Evolutionary conservation across 2,797 vertebrate genomes (phyloP), one percentile per base, ranked within the genome.

Genomic region (Sebastes glaucus): DNA sequence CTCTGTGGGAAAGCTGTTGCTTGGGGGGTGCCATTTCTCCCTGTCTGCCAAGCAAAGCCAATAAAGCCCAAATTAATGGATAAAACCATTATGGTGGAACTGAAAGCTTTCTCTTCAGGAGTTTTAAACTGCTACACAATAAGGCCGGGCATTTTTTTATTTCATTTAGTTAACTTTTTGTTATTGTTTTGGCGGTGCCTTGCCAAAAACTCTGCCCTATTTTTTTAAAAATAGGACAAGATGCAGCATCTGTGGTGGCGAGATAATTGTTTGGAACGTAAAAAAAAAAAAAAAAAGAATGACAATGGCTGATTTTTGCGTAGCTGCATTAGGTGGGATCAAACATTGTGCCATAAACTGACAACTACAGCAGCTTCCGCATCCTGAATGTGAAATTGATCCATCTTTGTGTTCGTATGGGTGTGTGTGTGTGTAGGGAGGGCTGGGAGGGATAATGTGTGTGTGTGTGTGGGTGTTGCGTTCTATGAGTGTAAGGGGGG

Each of bases 51-150:
- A 84, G 86, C 88, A 88, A 92, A 91, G 86, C 87, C 86, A 93
- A 90, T 89, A 84, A 87, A 88, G 84, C 85, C 85, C 81, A 93
- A 93, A 93, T 88, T 85, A 93, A 92, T 93, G 92, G 90, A 88
- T 93, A 86, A 90, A 90, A 85, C 85, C 89, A 89, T 93, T 90
- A 87, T 35, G 61, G 83, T 83, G 85, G 85, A 92, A 93, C 91
- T 72, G 79, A 91, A 86, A 53, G 70, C 80, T 87, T 85, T 87
- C 53, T 86, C 82, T 89, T 70, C 18, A 55, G 52, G 77, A 68
- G 38, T 84, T 84, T 87, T 69, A 88, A 91, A 86, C 75, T 49
- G 64, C 70, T 11, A 74, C 59, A 86, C 77, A 86, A 87, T 83
- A 55, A 71, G 69, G n/a, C 4, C 7, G 18, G 65, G 23, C 18